These are phyloP conservation scores for Phoebastria nigripes DNA, from an alignment of 2,797 vertebrate genomes.

Conservation along the genomic window DNA sequence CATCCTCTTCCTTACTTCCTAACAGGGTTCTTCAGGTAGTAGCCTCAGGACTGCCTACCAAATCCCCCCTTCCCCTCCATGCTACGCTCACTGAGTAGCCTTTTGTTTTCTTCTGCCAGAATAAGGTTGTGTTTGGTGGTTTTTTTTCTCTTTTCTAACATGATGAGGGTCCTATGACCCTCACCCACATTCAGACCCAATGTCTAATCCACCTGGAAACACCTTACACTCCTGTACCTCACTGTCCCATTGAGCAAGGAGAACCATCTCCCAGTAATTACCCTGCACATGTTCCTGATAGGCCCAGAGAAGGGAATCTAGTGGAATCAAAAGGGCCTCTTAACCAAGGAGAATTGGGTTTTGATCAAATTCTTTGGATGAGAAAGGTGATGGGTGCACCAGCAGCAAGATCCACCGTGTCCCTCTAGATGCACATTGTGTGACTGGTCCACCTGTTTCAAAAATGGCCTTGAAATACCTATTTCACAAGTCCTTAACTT, in stretches of 20 bases:
- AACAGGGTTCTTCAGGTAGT: neutral
- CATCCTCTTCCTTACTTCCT: neutral
- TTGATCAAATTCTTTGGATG: neutral
- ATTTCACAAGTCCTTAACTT: neutral
- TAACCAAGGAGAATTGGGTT: neutral
- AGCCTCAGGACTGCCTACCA: neutral
- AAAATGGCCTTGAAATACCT: neutral
- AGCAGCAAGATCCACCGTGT: neutral
- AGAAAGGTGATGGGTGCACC: neutral
- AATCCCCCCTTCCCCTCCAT: neutral
- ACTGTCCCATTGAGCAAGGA: neutral
- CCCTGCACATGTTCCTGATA: rapidly evolving
- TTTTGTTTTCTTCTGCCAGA: neutral
- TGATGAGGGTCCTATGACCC: rapidly evolving
- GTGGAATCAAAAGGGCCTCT: neutral
- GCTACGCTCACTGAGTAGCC: neutral
- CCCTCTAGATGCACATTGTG: neutral
- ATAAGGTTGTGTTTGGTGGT: neutral
- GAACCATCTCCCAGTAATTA: neutral
- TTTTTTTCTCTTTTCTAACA: neutral
- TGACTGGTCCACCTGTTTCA: neutral
- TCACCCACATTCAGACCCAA: neutral
- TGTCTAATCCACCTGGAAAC: neutral
- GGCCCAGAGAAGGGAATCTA: neutral
- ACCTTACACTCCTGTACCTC: neutral